Percentiles rank a stretch among this genome's conserved stretches.
Conservation (phyloP, 2,113 vertebrate genomes). For the Hyperopisus bebe region DNA sequence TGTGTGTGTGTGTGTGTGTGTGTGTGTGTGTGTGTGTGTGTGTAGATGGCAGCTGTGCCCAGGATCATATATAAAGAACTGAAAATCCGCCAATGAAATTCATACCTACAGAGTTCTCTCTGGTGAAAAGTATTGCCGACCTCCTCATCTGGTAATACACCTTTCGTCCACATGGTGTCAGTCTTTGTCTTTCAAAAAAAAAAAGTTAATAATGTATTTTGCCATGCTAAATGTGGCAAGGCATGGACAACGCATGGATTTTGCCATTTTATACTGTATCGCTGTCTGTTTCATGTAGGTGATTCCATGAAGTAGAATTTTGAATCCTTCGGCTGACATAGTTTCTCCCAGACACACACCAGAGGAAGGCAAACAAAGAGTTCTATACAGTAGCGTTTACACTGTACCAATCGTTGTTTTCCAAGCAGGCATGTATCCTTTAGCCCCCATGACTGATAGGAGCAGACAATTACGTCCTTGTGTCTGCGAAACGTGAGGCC, state of each 20-base stretch:
- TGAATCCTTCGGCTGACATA: constrained; percentile 16
- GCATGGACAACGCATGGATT: background rate
- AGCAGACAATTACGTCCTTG: constrained; percentile 42
- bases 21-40: no score
- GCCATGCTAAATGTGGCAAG: background rate
- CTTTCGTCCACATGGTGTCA: constrained; percentile 52
- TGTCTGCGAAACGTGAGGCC: constrained; percentile 25
- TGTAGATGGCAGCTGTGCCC: background rate
- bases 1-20: no score
- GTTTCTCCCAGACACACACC: constrained; percentile 5
- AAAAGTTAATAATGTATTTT: background rate
- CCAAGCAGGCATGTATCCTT: constrained; percentile 32
- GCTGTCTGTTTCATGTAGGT: constrained; percentile 35
- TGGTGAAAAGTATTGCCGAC: background rate
- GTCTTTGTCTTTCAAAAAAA: constrained; percentile 46
- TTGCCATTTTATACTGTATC: constrained; percentile 16
- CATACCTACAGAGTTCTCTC: background rate
- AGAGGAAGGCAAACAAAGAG: constrained; percentile 25
- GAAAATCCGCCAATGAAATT: background rate
- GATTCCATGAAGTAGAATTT: constrained; percentile 25
- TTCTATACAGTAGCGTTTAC: constrained; percentile 11
- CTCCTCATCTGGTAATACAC: constrained; percentile 15
- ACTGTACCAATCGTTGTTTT: constrained; percentile 24
- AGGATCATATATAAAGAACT: background rate
- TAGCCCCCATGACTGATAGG: constrained; percentile 37